A percentile compares a stretch with the other conserved stretches of the same genome.
Conservation (phyloP, 2,113 vertebrate species). For the Turdus rufiventris region DNA sequence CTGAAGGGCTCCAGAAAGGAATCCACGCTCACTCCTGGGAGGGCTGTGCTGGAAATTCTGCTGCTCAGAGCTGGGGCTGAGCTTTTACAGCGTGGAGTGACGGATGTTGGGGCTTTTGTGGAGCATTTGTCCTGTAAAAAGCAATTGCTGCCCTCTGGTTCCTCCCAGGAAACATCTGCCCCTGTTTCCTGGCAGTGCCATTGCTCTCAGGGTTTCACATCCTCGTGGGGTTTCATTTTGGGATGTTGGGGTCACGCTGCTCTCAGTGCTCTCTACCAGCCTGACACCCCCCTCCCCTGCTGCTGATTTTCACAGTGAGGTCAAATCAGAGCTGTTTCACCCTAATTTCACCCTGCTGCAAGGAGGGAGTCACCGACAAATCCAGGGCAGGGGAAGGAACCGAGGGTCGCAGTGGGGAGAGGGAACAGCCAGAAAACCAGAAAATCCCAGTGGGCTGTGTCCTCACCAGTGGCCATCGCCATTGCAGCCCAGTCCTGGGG, state of each 20-base stretch:
- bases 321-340: neutral
- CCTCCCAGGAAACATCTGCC: neutral
- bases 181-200: neutral
- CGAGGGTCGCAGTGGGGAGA: rapidly evolving
- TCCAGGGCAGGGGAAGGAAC: neutral
- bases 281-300: no score
- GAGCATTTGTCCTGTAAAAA: neutral
- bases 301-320: rapidly evolving
- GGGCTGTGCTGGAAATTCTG: neutral
- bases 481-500: neutral
- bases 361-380: rapidly evolving
- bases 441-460: no score
- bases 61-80: rapidly evolving
- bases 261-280: neutral
- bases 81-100: rapidly evolving
- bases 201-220: neutral
- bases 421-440: neutral
- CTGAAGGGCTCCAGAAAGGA: neutral
- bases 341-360: neutral
- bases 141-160: neutral
- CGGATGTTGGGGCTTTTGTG: rapidly evolving
- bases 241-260: neutral
- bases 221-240: neutral
- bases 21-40: neutral
- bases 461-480: rapidly evolving